A percentile compares a stretch with the other conserved stretches of the same genome.
Conservation (phyloP, 2,113 vertebrate genomes). For the Cephalopterus ornatus region DNA sequence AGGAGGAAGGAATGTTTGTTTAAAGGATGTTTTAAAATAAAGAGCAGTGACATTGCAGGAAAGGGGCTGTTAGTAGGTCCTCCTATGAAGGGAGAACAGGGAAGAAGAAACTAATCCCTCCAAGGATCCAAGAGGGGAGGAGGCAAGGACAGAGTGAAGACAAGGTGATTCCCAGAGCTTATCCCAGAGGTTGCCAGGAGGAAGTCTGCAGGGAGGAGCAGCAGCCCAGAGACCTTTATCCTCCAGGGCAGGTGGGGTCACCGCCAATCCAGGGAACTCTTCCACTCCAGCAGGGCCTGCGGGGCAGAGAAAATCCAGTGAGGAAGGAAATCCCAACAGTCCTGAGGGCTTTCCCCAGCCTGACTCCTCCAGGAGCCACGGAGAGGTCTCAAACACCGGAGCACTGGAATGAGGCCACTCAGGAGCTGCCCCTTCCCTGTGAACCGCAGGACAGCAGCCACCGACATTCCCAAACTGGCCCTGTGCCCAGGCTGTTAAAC, state of each 20-base stretch:
- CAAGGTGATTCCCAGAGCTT: background rate
- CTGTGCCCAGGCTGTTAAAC: background rate
- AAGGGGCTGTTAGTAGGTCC: background rate
- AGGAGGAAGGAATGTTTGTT: background rate
- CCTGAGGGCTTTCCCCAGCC: background rate
- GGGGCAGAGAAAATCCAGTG: background rate
- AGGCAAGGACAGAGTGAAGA: background rate
- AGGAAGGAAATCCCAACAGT: background rate
- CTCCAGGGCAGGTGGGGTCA: background rate
- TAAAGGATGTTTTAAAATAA: background rate
- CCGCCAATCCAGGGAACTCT: background rate
- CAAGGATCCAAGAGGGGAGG: background rate
- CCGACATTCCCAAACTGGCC: background rate
- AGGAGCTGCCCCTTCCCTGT: background rate
- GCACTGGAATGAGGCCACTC: background rate
- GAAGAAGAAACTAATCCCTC: background rate
- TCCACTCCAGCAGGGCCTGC: background rate
- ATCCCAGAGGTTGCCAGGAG: background rate
- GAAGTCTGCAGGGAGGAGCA: background rate
- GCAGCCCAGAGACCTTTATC: conserved; percentile 4
- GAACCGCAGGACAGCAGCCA: background rate
- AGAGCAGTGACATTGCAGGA: background rate
- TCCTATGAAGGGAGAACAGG: background rate
- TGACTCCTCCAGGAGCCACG: fast-evolving
- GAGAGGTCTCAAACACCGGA: background rate